Base-by-base conservation (phyloP, 2,888 invertebrate genomes). In the Steromphala cineraria region DNA sequence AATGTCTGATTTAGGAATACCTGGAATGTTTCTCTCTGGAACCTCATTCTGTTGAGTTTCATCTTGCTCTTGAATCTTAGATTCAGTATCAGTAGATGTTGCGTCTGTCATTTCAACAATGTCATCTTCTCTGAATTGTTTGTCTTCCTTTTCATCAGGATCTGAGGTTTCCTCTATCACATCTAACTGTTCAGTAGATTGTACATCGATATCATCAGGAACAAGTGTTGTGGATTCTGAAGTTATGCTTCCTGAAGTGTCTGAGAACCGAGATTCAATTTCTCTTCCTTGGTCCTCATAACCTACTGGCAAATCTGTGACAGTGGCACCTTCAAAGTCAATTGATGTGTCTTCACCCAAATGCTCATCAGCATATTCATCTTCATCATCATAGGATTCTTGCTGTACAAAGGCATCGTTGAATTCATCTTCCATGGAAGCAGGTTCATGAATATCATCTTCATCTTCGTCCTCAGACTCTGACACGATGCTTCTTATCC, bases 191-290 rank as follows among this genome's bases (percentile, higher is more conserved):
- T 24, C 56, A 56, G 19, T 19, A 19, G 1, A 24, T n/a, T 52
- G 21, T 10, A 15, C 17, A 17, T 75, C 75, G 52, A 21, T 7
- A 17, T 75, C 75, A 24, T 75, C 53, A 24, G 52, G 53, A 52
- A 75, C 75, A 19, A 53, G n/a, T 0, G 53, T 75, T 5, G 75
- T 75, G 13, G 53, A 53, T 53, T 75, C 75, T 21, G 75, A 71
- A 17, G 71, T 71, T 0, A 71, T n/a, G 36, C 53, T 75, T 19
- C 75, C 53, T 75, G 75, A 53, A 3, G 75, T 75, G n/a, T 76
- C 76, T 31, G 53, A 53, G 31, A 53, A 28, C 15, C 28, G 24
- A 19, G 36, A 31, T 67, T 67, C 67, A 67, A 36, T 67, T 67
- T 67, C 67, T 4, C n/a, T 28, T 7, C 36, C 67, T 67, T 67